Evolutionary conservation across 2,888 invertebrate genomes (phyloP), one percentile per base, ranked within the genome.

Genomic region (Diarsia brunnea): DNA sequence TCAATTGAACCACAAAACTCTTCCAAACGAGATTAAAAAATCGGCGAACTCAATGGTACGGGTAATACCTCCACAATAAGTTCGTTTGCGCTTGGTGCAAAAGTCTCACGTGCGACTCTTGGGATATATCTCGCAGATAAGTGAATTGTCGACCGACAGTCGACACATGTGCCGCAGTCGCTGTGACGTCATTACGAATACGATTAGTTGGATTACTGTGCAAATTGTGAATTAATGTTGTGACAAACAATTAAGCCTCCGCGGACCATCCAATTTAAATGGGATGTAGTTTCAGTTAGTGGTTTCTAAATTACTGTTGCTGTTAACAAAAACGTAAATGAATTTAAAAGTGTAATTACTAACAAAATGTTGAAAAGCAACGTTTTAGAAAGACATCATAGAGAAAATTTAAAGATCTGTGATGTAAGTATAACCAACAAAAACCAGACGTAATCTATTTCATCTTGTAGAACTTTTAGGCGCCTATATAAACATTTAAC

Each of bases 141-240:
- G 77, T 83, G 68, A 86, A 86, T 84, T 85, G 64, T 85, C 78
- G 72, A 71, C 73, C 65, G 69, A 45, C 71, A 79, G 79, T 75
- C 79, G 79, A 73, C 84, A 81, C 72, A 82, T 78, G 65, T 55
- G 72, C 49, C 51, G 58, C 31, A 55, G 68, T 53, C 67, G 70
- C 65, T 82, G 73, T 81, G 82, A 73, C 73, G 85, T 61, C 53
- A 78, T 77, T 68, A 67, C 75, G 78, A 85, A 82, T 78, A 53
- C 69, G 60, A 82, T 82, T 82, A 74, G 78, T 85, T 69, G 60
- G 70, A 73, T 81, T 70, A 81, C 72, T 45, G 53, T 64, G 66
- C 72, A 81, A 84, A 84, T 84, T 75, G 76, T 81, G 76, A 82
- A 82, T 77, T 84, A 77, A 81, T 85, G 82, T 81, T 64, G 85